Conservation (phyloP, 1,140 invertebrate genomes). For the Eriosoma lanigerum region DNA sequence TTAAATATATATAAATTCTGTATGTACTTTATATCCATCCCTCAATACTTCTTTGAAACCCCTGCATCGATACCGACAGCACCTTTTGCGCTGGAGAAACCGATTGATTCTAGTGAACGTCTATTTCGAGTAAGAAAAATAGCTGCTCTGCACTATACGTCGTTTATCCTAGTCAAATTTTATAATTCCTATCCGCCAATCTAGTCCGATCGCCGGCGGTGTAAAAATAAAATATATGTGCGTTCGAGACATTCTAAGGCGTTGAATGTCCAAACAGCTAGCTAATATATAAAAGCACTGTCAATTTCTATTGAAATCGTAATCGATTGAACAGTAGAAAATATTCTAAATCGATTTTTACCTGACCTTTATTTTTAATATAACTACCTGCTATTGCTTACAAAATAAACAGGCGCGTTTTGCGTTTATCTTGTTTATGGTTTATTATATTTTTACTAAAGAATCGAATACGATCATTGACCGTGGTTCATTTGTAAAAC, state of each 20-base stretch:
- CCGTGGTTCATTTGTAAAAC: too few species aligned
- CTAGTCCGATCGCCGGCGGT: background rate
- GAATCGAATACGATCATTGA: too few species aligned
- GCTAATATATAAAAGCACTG: background rate
- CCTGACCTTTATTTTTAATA: background rate
- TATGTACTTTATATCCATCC: too few species aligned
- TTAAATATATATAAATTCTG: too few species aligned
- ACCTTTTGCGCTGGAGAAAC: too few species aligned
- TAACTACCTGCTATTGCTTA: too few species aligned
- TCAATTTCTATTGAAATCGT: background rate
- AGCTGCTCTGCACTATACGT: background rate
- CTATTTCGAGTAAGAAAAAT: background rate
- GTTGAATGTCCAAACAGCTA: background rate
- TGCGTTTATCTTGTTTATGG: too few species aligned
- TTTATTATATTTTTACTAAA: too few species aligned
- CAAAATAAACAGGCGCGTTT: too few species aligned
- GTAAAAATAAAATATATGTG: constrained; percentile 17
- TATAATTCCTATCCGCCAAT: background rate
- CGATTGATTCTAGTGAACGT: constrained; percentile 35
- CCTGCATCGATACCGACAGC: too few species aligned
- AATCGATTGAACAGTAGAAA: background rate
- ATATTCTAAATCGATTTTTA: background rate
- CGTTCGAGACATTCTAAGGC: background rate
- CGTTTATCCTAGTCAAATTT: constrained; percentile 39
- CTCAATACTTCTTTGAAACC: too few species aligned